These are phyloP conservation scores for Cecidostiba fungosa DNA, from an alignment of 2,888 invertebrate genomes.

Conservation along the genomic window DNA sequence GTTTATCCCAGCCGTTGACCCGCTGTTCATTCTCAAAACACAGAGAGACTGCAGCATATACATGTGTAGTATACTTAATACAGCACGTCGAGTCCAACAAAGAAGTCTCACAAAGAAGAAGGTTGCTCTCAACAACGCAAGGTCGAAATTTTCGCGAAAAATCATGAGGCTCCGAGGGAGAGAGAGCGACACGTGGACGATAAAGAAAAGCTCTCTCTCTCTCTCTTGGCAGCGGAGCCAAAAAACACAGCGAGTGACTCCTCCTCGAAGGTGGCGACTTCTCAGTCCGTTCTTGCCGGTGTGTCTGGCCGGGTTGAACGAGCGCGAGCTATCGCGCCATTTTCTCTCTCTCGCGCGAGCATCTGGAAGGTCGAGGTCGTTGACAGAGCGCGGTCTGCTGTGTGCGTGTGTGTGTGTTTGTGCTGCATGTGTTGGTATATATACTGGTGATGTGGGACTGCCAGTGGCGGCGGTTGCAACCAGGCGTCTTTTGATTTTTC, in stretches of 20 bases:
- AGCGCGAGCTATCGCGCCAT: slow-evolving; percentile 48
- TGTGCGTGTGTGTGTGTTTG: neutral
- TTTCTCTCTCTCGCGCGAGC: slow-evolving; percentile 38
- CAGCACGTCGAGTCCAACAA: neutral
- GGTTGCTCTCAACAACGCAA: neutral
- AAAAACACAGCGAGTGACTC: neutral
- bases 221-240: neutral
- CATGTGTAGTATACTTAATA: no score
- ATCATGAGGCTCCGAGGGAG: neutral
- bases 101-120: neutral
- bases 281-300: slow-evolving; percentile 15
- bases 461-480: neutral
- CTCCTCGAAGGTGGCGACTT: neutral
- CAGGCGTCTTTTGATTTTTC: neutral
- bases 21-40: neutral
- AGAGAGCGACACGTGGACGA: neutral
- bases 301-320: slow-evolving; percentile 22
- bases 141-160: slow-evolving; percentile 10
- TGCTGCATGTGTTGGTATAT: neutral
- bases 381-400: slow-evolving; percentile 42
- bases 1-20: slow-evolving; percentile 3
- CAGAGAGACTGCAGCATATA: no score
- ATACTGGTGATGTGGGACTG: neutral
- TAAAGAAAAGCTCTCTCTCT: neutral
- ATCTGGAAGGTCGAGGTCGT: slow-evolving; percentile 64